A percentile compares a stretch with the other conserved stretches of the same genome.
phyloP scores from a whole-genome alignment of 2,113 vertebrate genomes.

The Acanthisitta chloris region DNA sequence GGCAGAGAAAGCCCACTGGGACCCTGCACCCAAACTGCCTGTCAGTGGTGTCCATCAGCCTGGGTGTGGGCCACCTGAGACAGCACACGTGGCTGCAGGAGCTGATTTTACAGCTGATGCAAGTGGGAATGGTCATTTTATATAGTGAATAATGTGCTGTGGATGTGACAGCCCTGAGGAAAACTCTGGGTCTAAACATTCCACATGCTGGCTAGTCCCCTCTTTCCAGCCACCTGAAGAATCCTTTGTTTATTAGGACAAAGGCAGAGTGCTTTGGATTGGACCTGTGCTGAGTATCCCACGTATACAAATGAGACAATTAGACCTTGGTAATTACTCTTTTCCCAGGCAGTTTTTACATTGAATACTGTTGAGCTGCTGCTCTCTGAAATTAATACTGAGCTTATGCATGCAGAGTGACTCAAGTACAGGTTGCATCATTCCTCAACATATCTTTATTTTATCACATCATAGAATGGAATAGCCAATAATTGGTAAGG shows the following conservation, averaged over 20 bases:
- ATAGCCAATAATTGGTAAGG: background rate
- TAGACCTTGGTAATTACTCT: background rate
- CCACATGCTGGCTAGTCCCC: rapidly evolving
- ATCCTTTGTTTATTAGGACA: too few species aligned
- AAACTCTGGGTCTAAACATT: background rate
- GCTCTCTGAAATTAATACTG: background rate
- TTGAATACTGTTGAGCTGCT: background rate
- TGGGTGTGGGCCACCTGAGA: rapidly evolving
- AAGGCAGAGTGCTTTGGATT: background rate
- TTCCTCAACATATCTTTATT: background rate
- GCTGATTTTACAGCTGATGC: rapidly evolving
- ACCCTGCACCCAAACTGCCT: background rate
- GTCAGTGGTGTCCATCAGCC: too few species aligned
- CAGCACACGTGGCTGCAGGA: rapidly evolving
- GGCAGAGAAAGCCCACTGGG: rapidly evolving
- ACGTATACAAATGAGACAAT: background rate
- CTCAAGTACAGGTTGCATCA: background rate
- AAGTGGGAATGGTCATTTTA: rapidly evolving
- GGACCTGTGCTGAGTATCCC: background rate
- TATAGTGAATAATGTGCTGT: background rate
- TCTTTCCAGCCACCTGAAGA: background rate
- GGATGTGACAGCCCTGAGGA: background rate
- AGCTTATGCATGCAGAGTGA: background rate
- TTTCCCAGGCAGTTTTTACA: background rate
- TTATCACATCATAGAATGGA: background rate